A percentile compares a stretch with the other conserved stretches of the same genome.
Evolutionary conservation across 2,888 invertebrate species (phyloP).

Genomic region (Apocheima hispidaria): DNA sequence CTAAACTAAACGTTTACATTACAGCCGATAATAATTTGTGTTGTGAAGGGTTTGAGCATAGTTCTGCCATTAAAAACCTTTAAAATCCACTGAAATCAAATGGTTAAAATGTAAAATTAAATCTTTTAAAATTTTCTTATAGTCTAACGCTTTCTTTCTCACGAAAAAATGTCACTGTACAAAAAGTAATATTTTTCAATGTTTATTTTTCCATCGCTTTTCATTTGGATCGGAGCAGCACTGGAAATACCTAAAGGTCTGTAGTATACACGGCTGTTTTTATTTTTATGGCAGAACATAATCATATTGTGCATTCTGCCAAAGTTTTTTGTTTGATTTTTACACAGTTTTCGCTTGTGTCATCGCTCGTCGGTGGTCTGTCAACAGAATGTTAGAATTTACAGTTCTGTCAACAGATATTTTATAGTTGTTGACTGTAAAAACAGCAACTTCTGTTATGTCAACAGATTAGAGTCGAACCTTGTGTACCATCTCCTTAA

Average conservation of each 20-base stretch:
- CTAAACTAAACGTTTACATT: too few relatives aligned
- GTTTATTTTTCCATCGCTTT: conserved; percentile 71
- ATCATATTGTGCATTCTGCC: conserved; percentile 21
- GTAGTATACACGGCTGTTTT: conserved; percentile 74
- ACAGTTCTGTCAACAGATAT: conserved; percentile 21
- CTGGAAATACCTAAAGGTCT: conserved; percentile 93
- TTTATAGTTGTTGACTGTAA: conserved; percentile 24
- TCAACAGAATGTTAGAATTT: conserved; percentile 27
- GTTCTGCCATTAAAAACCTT: not conserved
- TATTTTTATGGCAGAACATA: conserved; percentile 1
- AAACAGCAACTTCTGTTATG: conserved; percentile 17
- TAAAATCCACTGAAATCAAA: not conserved
- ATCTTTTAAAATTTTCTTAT: not conserved
- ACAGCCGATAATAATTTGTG: too few relatives aligned
- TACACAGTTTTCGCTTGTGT: conserved; percentile 26
- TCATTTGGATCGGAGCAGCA: conserved; percentile 87
- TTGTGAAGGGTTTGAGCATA: too few relatives aligned
- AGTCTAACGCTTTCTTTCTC: conserved; percentile 2
- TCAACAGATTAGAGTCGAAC: conserved; percentile 4
- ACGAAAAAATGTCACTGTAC: conserved; percentile 26
- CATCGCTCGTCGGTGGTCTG: conserved; percentile 26
- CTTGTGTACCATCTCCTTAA: not conserved
- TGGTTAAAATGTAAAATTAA: not conserved
- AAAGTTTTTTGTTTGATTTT: conserved; percentile 18
- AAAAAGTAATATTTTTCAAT: conserved; percentile 45